Conservation (phyloP, 2,888 invertebrate genomes). For the Ophion ventricosus region DNA sequence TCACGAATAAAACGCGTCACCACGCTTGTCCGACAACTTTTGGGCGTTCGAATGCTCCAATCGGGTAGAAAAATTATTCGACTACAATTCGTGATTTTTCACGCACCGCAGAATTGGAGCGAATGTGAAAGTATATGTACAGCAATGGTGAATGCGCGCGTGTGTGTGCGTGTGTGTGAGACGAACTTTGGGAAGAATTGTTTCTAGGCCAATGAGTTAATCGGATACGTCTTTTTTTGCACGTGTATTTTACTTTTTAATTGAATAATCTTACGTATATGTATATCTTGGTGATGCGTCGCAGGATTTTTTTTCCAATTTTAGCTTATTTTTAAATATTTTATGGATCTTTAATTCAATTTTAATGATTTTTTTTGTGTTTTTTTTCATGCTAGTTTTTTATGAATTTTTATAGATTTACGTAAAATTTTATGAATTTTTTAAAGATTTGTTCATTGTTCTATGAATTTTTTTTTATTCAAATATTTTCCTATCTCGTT, state of each 20-base stretch:
- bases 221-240: conserved; percentile 11
- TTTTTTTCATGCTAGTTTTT: too few relatives aligned
- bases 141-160: not conserved
- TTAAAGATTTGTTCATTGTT: too few relatives aligned
- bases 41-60: not conserved
- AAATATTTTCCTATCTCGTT: too few relatives aligned
- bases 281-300: not conserved
- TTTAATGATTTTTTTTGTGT: not conserved
- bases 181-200: conserved; percentile 51
- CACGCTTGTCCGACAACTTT: not conserved
- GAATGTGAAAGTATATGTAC: conserved; percentile 49
- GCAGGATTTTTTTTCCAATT: not conserved
- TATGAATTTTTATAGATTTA: too few relatives aligned
- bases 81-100: conserved; percentile 4
- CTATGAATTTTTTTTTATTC: too few relatives aligned
- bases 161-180: not conserved
- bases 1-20: not conserved
- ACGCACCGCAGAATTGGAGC: conserved; percentile 19
- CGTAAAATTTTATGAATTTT: too few relatives aligned
- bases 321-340: not conserved
- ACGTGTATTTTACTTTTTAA: conserved; percentile 7
- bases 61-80: not conserved
- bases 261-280: not conserved
- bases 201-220: conserved; percentile 52
- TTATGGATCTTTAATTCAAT: not conserved